A percentile compares a stretch with the other conserved stretches of the same genome.
phyloP scores from a whole-genome alignment of 2,113 vertebrate species.

The Lepus europaeus region DNA sequence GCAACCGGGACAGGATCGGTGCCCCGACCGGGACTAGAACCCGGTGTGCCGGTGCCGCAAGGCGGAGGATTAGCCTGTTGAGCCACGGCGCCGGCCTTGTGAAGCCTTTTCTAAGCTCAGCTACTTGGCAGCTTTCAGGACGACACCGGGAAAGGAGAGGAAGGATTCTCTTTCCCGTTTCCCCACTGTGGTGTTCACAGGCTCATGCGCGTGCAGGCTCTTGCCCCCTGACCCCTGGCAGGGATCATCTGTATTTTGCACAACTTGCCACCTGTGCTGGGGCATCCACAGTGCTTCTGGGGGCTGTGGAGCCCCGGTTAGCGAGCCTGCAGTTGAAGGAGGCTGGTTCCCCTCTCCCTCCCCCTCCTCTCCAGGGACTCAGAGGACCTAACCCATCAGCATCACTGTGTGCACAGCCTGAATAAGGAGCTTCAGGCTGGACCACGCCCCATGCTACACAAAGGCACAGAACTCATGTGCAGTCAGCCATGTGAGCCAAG shows the following conservation, averaged over 20 bases:
- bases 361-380: too few relatives aligned
- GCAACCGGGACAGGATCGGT: too few relatives aligned
- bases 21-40: too few relatives aligned
- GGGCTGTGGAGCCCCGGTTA: neutral
- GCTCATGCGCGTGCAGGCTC: neutral
- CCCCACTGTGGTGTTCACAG: rapidly evolving
- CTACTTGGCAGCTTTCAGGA: neutral
- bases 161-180: too few relatives aligned
- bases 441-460: neutral
- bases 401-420: neutral
- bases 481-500: neutral
- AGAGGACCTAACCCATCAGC: rapidly evolving
- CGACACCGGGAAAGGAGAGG: neutral
- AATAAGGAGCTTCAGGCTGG: neutral
- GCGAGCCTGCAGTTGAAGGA: neutral
- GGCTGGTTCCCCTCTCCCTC: neutral
- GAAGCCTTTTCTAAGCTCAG: neutral
- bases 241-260: neutral
- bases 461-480: rapidly evolving
- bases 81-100: too few relatives aligned
- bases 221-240: neutral
- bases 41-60: too few relatives aligned
- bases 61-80: too few relatives aligned
- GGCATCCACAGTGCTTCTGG: too few relatives aligned
- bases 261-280: neutral